Evolutionary conservation across 2,113 vertebrate species (phyloP), one percentile per base, ranked within the genome.

Genomic region (Jaculus jaculus): DNA sequence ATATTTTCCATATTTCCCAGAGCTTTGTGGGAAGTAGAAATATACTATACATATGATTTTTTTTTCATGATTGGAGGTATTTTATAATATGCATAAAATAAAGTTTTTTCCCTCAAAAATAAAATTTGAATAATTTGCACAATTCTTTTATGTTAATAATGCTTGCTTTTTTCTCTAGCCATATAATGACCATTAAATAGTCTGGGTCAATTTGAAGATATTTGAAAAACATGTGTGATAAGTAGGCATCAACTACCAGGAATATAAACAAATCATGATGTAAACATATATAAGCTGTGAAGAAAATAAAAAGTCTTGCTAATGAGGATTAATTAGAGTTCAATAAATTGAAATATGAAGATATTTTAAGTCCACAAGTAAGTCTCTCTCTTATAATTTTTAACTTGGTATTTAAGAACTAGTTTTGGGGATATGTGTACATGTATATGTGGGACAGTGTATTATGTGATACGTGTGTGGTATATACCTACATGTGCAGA

Each of bases 321-420:
- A 91, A 91, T 81, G n/a, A 86, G 39, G 47, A 89, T 37, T 4
- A 84, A 66, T 66, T n/a, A 86, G 32, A 42, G 10, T 4, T 84
- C 37, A 84, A 84, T 63, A 18, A 65, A 15, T 75, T 87, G 61
- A 90, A 58, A 68, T 9, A n/a, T 90, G 20, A 74, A 92, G 8
- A 72, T 21, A 60, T 86, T 92, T 93, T 60, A 83, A 51, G 94
- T 78, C 84, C 5, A 72, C 17, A 91, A 71, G 18, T 73, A 90
- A 65, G 83, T 26, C 17, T 83, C 28, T 8, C 42, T 47, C 42
- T 47, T 47, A 47, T 47, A 47, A 47, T 47, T 47, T 47, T 47
- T 47, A 47, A 47, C 5, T 47, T 8, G 42, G 42, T 47, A 47
- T 47, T 47, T 47, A 5, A 47, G 42, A 6, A 8, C 8, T 47